Conservation (phyloP, 2,888 invertebrate species). For the Muschampia plurimacula region DNA sequence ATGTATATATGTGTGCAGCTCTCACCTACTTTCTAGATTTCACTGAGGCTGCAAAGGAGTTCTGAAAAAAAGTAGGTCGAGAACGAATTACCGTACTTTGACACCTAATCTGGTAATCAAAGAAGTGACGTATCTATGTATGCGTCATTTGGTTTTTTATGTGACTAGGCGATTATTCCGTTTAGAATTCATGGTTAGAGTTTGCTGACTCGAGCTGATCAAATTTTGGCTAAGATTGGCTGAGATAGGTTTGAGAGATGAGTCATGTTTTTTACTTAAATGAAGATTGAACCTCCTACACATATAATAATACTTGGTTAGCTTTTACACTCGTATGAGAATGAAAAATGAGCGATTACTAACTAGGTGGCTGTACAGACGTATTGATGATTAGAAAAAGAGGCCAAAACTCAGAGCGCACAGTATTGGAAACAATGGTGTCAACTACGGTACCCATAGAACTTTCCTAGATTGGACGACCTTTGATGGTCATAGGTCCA, state of each 20-base stretch:
- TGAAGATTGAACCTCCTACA: too few relatives aligned
- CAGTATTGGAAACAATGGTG: too few relatives aligned
- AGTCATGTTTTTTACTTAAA: not conserved
- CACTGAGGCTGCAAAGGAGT: slow-evolving; percentile 30
- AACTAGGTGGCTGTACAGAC: too few relatives aligned
- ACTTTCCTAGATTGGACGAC: too few relatives aligned
- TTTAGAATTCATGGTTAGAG: not conserved
- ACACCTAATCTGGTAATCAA: slow-evolving; percentile 28
- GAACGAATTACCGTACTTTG: slow-evolving; percentile 19
- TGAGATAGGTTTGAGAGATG: not conserved
- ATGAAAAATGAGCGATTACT: too few relatives aligned
- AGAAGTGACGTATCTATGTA: not conserved
- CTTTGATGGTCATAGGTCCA: too few relatives aligned
- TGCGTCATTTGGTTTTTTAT: not conserved
- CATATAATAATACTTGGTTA: too few relatives aligned
- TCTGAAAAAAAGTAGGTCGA: slow-evolving; percentile 30
- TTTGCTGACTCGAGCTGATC: not conserved
- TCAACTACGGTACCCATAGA: too few relatives aligned
- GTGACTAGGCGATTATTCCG: not conserved
- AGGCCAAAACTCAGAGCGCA: too few relatives aligned
- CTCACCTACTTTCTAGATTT: slow-evolving; percentile 37
- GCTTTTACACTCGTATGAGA: too few relatives aligned
- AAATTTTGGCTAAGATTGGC: not conserved
- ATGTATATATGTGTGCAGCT: slow-evolving; percentile 18
- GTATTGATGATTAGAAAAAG: too few relatives aligned